Evolutionary conservation across 2,888 invertebrate genomes (phyloP), one percentile per base, ranked within the genome.

Genomic region (Cacoxenus indagator): DNA sequence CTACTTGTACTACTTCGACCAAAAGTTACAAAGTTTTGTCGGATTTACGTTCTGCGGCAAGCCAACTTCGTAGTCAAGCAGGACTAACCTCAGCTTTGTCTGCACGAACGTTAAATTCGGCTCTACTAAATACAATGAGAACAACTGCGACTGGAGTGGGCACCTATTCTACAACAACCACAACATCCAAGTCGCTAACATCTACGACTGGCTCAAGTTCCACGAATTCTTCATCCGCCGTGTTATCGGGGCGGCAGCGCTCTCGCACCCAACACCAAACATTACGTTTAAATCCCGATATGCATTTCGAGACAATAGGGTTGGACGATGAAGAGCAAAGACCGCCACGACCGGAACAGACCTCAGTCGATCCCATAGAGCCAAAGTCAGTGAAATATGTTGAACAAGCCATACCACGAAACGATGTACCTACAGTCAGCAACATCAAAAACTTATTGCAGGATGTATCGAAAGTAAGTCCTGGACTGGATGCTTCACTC

Each of bases 301-400:
- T 82, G 1, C 73, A 76, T 37, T 79, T 79, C n/a, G 78, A 73
- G 24, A 73, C 66, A 1, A 75, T 82, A 14, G 59, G 70, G 0
- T 8, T 69, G 0, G 76, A 73, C 0, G 57, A 62, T 8, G 64
- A 68, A 4, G 29, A 55, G 4, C 27, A 24, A 55, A 4, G 9
- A 27, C 26, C 24, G n/a, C 11, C 27, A 55, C 17, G 1, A 22
- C 8, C n/a, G 3, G 4, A 1, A 0, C 3, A 2, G 11, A 11
- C 24, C 6, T 2, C 22, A 17, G 2, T 14, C 45, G 37, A 46
- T n/a, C 31, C 11, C 3, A 29, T 11, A 2, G 9, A 43, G 6
- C 29, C 29, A 3, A 27, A n/a, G 6, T 14, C 68, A 26, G 64
- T 1, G n/a, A n/a, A n/a, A n/a, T n/a, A 65, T 45, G 8, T 3